A percentile compares a stretch with the other conserved stretches of the same genome.
phyloP scores from a whole-genome alignment of 1,140 invertebrate genomes.

The Rhizoglyphus robini region DNA sequence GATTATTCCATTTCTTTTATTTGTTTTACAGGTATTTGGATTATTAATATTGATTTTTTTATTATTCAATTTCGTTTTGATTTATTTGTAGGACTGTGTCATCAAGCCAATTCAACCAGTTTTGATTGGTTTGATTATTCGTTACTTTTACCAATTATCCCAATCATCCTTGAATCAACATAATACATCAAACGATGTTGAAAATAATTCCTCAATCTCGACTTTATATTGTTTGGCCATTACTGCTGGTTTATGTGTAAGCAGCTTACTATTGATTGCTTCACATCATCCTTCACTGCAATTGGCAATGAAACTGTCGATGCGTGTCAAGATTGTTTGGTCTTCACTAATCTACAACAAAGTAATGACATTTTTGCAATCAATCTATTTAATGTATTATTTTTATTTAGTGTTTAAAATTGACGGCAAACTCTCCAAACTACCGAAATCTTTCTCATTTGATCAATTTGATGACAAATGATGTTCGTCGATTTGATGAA shows the following conservation, averaged over 20 bases:
- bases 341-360: slow-evolving; percentile 7
- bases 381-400: neutral
- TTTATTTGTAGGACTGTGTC: slow-evolving; percentile 4
- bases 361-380: neutral
- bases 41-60: neutral
- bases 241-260: neutral
- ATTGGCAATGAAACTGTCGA: neutral
- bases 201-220: neutral
- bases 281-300: slow-evolving; percentile 3
- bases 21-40: neutral
- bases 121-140: slow-evolving; percentile 1
- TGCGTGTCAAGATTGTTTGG: slow-evolving; percentile 9
- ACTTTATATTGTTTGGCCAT: neutral
- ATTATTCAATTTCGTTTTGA: neutral
- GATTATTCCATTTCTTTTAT: neutral
- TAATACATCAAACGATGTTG: too few species aligned
- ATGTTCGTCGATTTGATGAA: slow-evolving; percentile 44
- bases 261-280: neutral
- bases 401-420: neutral
- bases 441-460: slow-evolving; percentile 52
- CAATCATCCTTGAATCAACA: too few species aligned
- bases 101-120: slow-evolving; percentile 13
- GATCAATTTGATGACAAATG: slow-evolving; percentile 81
- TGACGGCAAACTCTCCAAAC: neutral
- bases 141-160: neutral